Percentiles rank a stretch among this genome's conserved stretches.
phyloP scores from a whole-genome alignment of 2,888 invertebrate genomes.

The Proisotoma minuta region DNA sequence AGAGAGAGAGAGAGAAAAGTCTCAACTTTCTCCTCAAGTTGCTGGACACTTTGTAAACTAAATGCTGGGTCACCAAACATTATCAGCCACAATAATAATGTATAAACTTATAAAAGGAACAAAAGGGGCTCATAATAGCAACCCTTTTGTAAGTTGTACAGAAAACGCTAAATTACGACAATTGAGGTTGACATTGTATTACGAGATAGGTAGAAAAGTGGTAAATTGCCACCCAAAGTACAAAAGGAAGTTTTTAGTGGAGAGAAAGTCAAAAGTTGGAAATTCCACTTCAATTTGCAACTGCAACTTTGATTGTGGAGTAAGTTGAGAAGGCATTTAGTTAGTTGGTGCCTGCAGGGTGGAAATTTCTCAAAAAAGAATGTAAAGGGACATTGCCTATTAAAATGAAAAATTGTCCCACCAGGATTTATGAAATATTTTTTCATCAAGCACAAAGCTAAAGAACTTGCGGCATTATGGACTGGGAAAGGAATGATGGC shows the following conservation, averaged over 20 bases:
- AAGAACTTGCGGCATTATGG: background rate
- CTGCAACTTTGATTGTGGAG: background rate
- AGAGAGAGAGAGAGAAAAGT: no score
- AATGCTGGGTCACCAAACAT: no score
- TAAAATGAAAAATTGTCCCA: constrained; percentile 17
- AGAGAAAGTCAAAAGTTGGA: background rate
- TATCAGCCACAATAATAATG: no score
- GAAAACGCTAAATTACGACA: background rate
- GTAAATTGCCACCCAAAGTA: background rate
- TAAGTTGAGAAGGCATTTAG: background rate
- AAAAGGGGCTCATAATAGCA: no score
- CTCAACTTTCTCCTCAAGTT: no score
- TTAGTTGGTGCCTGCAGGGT: background rate
- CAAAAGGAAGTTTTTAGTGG: background rate
- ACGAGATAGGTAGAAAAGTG: background rate
- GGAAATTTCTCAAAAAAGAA: constrained; percentile 8
- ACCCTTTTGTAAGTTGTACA: no score
- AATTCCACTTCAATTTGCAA: constrained; percentile 1
- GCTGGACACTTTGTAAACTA: no score
- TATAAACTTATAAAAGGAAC: no score
- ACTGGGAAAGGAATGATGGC: background rate
- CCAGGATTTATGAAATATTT: constrained; percentile 16
- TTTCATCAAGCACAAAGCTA: constrained; percentile 7
- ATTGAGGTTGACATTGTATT: background rate
- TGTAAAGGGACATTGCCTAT: constrained; percentile 10